Percentiles rank a stretch among this genome's conserved stretches.
phyloP scores from a whole-genome alignment of 2,113 vertebrate species.

The Vidua macroura region DNA sequence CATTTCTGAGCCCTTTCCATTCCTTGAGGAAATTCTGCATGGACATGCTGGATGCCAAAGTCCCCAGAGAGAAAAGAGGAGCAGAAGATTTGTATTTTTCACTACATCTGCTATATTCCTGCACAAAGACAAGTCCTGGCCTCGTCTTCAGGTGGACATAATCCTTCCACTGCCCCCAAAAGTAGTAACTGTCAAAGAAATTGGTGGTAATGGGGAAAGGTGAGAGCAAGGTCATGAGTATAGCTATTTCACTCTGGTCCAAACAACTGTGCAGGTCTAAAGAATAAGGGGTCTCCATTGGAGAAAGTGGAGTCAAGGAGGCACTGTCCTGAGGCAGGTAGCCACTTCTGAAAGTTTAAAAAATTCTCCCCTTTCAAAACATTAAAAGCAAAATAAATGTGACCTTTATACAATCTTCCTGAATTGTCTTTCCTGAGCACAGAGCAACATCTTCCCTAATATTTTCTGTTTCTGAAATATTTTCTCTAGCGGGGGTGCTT shows the following conservation, averaged over 20 bases:
- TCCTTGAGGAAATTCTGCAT: slow-evolving; percentile 2
- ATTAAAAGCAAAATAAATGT: not conserved
- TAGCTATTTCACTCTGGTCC: not conserved
- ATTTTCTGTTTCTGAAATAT: not conserved
- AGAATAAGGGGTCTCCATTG: not conserved
- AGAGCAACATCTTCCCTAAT: not conserved
- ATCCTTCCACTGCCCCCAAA: not conserved
- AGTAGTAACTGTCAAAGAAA: not conserved
- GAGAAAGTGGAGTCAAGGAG: not conserved
- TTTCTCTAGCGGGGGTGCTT: not conserved
- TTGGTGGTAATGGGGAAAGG: not conserved
- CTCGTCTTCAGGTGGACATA: not conserved
- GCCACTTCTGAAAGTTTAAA: not conserved
- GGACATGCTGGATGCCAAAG: not conserved
- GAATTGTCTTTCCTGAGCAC: not conserved
- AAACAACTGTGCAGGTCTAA: not conserved
- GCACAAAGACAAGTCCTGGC: not conserved
- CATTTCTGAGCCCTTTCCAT: not conserved
- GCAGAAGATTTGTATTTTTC: not conserved
- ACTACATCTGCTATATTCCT: not conserved
- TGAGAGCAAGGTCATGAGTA: not conserved
- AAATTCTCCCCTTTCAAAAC: not conserved
- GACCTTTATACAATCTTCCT: not conserved
- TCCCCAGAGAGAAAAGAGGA: not conserved
- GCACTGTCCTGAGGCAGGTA: not conserved